Conservation (phyloP, 2,113 vertebrate genomes). For the Psilopogon haemacephalus region DNA sequence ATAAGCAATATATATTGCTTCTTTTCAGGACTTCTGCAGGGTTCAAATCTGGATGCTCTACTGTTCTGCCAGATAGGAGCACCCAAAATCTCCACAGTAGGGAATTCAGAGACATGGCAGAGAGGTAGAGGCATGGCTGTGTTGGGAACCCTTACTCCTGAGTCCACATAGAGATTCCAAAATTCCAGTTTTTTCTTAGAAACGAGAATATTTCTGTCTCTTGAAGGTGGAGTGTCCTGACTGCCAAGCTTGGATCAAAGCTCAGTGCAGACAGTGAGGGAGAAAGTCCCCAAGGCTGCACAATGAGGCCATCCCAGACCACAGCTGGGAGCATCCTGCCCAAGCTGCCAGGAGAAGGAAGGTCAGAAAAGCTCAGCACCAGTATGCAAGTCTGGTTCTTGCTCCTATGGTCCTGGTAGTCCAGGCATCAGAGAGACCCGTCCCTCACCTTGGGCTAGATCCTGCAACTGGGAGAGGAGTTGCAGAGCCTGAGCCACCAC, state of each 20-base stretch:
- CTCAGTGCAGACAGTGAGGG: no score
- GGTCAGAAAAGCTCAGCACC: not conserved
- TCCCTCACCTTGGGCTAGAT: not conserved
- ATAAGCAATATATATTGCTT: not conserved
- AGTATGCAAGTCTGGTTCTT: not conserved
- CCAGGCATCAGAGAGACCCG: not conserved
- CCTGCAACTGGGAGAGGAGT: not conserved
- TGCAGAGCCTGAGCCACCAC: not conserved
- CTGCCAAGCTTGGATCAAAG: not conserved
- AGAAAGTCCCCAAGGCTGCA: not conserved
- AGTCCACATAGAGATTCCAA: not conserved
- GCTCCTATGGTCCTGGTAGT: not conserved
- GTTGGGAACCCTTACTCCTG: not conserved
- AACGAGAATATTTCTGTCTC: not conserved
- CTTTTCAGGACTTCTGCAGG: not conserved
- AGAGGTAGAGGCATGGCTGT: not conserved
- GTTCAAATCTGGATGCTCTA: not conserved
- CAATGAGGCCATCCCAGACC: not conserved
- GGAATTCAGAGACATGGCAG: not conserved
- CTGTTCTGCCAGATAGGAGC: not conserved
- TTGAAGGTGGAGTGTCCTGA: not conserved
- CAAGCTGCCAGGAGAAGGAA: not conserved
- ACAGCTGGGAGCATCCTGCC: not conserved
- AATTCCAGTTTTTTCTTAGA: not conserved
- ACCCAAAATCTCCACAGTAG: not conserved